A percentile compares a stretch with the other conserved stretches of the same genome.
Conservation (phyloP, 2,888 invertebrate species). For the Lepas anatifera region DNA sequence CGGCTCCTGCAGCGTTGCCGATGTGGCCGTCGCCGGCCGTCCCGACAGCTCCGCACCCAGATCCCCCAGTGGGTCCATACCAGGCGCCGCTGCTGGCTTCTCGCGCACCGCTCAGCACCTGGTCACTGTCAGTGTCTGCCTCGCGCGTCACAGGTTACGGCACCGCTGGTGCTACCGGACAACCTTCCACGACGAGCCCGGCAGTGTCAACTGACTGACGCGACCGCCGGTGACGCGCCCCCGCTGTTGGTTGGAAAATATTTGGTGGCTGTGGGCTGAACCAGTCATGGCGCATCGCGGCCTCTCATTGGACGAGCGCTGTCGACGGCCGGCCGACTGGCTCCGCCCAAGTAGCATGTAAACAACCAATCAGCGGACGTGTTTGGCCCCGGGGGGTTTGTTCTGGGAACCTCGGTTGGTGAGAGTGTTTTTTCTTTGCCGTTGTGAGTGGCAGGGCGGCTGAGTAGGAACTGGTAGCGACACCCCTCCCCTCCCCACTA, state of each 20-base stretch:
- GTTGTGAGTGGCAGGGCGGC: no score
- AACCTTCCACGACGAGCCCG: not conserved
- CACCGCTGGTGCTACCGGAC: not conserved
- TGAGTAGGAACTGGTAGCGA: no score
- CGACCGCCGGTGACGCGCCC: not conserved
- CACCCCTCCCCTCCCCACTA: no score
- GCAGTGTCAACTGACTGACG: not conserved
- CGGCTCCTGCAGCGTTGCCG: not conserved
- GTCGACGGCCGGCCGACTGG: not conserved
- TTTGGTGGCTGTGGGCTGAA: not conserved
- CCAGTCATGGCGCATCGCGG: not conserved
- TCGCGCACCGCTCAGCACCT: not conserved
- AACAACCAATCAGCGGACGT: slow-evolving; percentile 9
- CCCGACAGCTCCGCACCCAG: not conserved
- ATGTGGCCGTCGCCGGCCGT: not conserved
- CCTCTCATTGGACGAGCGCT: not conserved
- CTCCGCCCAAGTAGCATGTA: not conserved
- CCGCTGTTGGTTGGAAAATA: not conserved
- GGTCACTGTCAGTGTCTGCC: not conserved
- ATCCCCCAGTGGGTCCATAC: not conserved
- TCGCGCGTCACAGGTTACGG: not conserved
- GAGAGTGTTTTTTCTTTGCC: no score
- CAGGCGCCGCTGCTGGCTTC: not conserved
- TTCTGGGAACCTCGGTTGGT: not conserved
- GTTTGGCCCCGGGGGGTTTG: not conserved